phyloP scores from a whole-genome alignment of 2,113 vertebrate genomes.

The Sceloporus undulatus region DNA sequence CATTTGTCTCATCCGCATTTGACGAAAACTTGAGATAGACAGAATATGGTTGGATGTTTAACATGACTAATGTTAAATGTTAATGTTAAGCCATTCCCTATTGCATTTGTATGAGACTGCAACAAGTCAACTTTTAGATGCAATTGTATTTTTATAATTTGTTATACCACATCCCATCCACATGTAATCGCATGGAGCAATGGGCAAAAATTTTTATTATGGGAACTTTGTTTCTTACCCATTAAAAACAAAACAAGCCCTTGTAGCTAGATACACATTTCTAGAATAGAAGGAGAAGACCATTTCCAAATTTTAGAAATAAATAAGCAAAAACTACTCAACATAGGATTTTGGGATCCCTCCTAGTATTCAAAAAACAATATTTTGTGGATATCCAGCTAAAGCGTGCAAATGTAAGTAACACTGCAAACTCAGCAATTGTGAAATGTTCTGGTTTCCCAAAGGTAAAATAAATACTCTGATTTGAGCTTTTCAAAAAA shows the following conservation, averaged over 20 bases:
- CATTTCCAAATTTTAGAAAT: background rate
- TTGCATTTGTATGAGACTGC: background rate
- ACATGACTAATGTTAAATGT: background rate
- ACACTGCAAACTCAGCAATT: background rate
- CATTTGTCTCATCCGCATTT: background rate
- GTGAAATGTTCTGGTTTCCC: background rate
- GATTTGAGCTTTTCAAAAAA: background rate
- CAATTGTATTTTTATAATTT: background rate
- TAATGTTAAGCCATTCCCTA: too few relatives aligned
- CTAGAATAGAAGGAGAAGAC: background rate
- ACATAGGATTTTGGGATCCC: background rate
- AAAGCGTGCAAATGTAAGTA: background rate
- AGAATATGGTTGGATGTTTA: background rate
- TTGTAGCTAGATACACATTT: background rate
- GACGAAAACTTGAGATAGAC: background rate
- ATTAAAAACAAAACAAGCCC: background rate
- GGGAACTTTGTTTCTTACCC: background rate
- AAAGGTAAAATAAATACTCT: background rate
- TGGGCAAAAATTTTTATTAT: background rate
- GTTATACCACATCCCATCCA: too few relatives aligned
- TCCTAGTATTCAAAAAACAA: background rate
- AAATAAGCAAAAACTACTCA: background rate
- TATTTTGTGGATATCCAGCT: background rate
- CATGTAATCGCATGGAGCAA: too few relatives aligned
- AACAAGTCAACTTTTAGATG: background rate